Conservation (phyloP, 2,113 vertebrate species). For the Taurulus bubalis region DNA sequence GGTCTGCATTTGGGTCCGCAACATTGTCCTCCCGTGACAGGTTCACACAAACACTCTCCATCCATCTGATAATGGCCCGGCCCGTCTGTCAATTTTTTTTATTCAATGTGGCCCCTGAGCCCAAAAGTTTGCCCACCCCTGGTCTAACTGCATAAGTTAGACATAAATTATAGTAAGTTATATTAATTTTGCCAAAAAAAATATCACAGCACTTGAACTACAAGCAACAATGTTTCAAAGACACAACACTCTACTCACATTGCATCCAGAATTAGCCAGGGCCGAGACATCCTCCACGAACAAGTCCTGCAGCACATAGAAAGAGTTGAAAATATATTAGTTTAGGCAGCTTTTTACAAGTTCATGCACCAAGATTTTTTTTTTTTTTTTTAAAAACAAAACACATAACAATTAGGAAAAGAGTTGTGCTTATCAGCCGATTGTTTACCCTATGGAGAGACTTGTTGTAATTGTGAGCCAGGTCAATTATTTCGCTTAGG, state of each 20-base stretch:
- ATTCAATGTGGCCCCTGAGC: too few relatives aligned
- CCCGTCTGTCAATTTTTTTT: too few relatives aligned
- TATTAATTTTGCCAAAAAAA: neutral
- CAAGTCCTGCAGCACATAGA: neutral
- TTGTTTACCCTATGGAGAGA: slow-evolving; percentile 14
- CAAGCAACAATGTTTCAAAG: neutral
- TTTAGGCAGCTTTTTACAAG: neutral
- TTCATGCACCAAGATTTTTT: neutral
- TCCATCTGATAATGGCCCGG: too few relatives aligned
- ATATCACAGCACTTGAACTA: neutral
- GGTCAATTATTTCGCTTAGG: neutral
- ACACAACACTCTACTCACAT: slow-evolving; percentile 39
- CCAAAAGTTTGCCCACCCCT: too few relatives aligned
- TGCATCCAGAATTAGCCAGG: neutral
- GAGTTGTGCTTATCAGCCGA: neutral
- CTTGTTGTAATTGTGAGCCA: fast-evolving
- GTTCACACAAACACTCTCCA: too few relatives aligned
- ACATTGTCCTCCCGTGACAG: too few relatives aligned
- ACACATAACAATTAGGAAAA: neutral
- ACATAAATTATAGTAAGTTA: neutral
- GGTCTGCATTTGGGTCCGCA: too few relatives aligned
- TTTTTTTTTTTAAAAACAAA: neutral
- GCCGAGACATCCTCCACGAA: slow-evolving; percentile 28
- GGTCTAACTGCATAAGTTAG: neutral
- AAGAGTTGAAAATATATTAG: neutral